These are phyloP conservation scores for Gandaritis pyraliata DNA, from an alignment of 2,888 invertebrate species.

Conservation along the genomic window DNA sequence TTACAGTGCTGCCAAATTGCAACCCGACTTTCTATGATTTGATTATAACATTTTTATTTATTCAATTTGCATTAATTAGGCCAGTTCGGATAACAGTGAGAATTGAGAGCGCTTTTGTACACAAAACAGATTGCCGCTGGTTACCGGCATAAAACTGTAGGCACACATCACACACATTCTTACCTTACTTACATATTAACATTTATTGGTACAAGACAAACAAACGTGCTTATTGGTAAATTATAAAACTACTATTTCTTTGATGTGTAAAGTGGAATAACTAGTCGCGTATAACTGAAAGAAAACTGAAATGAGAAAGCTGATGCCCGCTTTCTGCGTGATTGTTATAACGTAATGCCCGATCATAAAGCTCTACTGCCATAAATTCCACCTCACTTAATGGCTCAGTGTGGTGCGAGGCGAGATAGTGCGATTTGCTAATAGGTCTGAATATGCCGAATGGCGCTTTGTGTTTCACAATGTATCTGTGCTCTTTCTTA, in stretches of 20 bases:
- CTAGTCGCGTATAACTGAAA: no score
- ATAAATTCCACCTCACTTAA: conserved; percentile 41
- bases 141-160: not conserved
- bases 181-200: not conserved
- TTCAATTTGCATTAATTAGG: conserved; percentile 37
- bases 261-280: not conserved
- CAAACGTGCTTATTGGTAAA: no score
- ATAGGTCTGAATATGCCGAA: conserved; percentile 35
- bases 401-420: conserved; percentile 37
- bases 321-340: conserved; percentile 9
- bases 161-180: no score
- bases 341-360: conserved; percentile 32
- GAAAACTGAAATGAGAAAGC: not conserved
- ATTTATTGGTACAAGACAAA: not conserved
- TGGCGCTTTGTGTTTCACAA: conserved; percentile 25
- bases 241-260: no score
- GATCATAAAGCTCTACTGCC: conserved; percentile 38
- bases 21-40: conserved; percentile 27
- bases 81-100: conserved; percentile 5
- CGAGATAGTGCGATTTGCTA: conserved; percentile 40
- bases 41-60: conserved; percentile 32
- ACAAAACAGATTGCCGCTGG: conserved; percentile 2
- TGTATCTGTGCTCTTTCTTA: conserved; percentile 7
- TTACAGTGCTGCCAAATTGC: conserved; percentile 30
- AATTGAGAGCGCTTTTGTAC: not conserved